phyloP scores from a whole-genome alignment of 2,797 vertebrate genomes.

The Denticeps clupeoides region DNA sequence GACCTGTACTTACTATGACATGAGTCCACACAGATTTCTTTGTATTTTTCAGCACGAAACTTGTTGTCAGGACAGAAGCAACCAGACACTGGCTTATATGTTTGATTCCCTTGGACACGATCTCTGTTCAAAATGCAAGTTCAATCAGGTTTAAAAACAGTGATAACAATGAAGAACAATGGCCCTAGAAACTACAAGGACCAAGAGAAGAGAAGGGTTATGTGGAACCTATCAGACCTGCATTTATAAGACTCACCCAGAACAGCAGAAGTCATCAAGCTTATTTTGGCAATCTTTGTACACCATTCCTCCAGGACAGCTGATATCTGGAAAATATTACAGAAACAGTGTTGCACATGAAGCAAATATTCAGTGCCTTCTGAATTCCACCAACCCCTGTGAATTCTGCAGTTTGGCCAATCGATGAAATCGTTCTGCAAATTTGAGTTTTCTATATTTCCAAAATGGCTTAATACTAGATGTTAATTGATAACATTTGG shows the following conservation, averaged over 20 bases:
- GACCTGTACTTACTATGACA: constrained; percentile 22
- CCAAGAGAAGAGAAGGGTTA: no score
- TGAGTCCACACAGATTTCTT: constrained; percentile 34
- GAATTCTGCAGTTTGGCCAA: no score
- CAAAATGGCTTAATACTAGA: no score
- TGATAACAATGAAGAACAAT: background rate
- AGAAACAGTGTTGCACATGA: background rate
- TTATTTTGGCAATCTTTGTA: constrained; percentile 36
- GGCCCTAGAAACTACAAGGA: background rate
- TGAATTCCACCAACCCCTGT: no score
- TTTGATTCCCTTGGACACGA: no score
- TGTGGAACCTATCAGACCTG: background rate
- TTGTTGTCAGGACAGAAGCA: constrained; percentile 48
- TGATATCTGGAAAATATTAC: constrained; percentile 32
- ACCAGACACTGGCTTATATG: constrained; percentile 26
- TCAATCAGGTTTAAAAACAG: background rate
- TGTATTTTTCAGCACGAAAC: constrained; percentile 36
- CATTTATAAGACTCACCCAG: constrained; percentile 37
- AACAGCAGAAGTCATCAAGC: constrained; percentile 40
- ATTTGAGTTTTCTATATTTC: no score
- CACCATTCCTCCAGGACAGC: constrained; percentile 38
- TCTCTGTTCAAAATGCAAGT: no score
- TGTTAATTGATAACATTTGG: no score
- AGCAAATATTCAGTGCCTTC: no score
- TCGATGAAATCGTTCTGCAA: no score